Evolutionary conservation across 1,140 invertebrate genomes (phyloP).

Genomic region (Callitettix versicolor): DNA sequence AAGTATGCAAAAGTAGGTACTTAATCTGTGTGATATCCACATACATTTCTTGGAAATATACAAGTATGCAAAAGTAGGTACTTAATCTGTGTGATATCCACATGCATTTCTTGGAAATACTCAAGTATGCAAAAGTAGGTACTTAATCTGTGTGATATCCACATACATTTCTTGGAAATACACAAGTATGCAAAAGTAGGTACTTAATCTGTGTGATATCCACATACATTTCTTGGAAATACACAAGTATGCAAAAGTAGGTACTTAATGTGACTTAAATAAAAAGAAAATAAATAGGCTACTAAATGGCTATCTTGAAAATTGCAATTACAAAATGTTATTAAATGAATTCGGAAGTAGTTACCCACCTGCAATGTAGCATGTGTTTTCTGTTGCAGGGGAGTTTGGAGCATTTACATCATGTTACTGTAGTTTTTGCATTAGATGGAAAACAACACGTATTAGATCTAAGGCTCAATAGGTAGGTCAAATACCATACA

Average conservation of each 20-base stretch:
- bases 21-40: too few species aligned
- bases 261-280: background rate
- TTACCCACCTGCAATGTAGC: background rate
- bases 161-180: too few species aligned
- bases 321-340: background rate
- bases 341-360: background rate
- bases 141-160: too few species aligned
- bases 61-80: too few species aligned
- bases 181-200: too few species aligned
- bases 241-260: background rate
- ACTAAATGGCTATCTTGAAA: background rate
- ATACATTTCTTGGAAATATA: too few species aligned
- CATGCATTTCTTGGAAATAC: too few species aligned
- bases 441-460: slow-evolving; percentile 52
- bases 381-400: slow-evolving; percentile 43
- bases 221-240: background rate
- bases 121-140: too few species aligned
- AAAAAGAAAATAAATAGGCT: background rate
- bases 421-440: slow-evolving; percentile 54
- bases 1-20: too few species aligned
- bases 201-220: background rate
- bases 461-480: slow-evolving; percentile 64
- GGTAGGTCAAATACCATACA: slow-evolving; percentile 21
- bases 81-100: too few species aligned
- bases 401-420: slow-evolving; percentile 48